Evolutionary conservation across 2,888 invertebrate genomes (phyloP).

Genomic region (Parnassius glacialis): DNA sequence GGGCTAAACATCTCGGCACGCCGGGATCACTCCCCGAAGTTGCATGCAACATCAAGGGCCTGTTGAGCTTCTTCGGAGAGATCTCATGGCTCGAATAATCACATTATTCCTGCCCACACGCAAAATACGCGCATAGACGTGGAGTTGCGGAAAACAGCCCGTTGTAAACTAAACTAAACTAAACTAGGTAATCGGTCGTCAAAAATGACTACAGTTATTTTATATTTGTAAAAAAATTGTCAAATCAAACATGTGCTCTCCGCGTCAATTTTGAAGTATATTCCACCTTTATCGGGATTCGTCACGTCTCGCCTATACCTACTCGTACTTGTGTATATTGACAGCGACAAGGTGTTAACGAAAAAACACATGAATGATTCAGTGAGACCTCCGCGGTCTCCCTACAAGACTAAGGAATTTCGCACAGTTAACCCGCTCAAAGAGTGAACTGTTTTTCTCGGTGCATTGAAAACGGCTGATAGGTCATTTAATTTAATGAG

Average conservation of each 20-base stretch:
- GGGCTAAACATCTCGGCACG: too few relatives aligned
- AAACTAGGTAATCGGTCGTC: too few relatives aligned
- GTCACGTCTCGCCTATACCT: conserved; percentile 60
- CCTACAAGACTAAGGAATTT: conserved; percentile 74
- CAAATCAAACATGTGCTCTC: not conserved
- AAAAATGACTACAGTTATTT: too few relatives aligned
- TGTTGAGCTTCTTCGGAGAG: too few relatives aligned
- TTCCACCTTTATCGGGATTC: conserved; percentile 38
- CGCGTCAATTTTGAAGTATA: conserved; percentile 12
- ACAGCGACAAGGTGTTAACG: conserved; percentile 71
- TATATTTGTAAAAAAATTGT: too few relatives aligned
- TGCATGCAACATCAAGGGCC: too few relatives aligned
- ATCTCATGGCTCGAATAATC: too few relatives aligned
- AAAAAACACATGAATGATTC: conserved; percentile 79
- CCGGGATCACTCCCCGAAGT: too few relatives aligned
- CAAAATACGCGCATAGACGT: too few relatives aligned
- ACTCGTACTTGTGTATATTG: conserved; percentile 50
- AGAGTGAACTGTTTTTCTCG: conserved; percentile 63
- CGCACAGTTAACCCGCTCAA: conserved; percentile 64
- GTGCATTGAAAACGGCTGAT: conserved; percentile 63
- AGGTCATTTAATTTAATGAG: conserved; percentile 75
- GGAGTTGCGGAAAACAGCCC: too few relatives aligned
- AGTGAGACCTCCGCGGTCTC: conserved; percentile 67
- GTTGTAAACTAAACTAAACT: too few relatives aligned
- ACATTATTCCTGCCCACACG: too few relatives aligned